Conservation (phyloP, 1,140 invertebrate species). For the Maconellicoccus hirsutus region DNA sequence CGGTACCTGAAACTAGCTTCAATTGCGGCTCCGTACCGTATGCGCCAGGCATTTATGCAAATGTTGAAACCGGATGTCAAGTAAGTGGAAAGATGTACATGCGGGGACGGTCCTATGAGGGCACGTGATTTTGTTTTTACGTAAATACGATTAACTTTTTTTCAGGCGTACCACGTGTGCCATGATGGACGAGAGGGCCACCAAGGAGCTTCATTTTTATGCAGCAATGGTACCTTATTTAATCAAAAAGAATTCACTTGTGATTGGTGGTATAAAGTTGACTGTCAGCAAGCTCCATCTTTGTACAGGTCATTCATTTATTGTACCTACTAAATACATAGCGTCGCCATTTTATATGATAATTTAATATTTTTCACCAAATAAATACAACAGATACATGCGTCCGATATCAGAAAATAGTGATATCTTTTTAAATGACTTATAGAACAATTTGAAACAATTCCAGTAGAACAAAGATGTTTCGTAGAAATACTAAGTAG, state of each 20-base stretch:
- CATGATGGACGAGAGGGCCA: conserved; percentile 69
- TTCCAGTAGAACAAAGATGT: too few species aligned
- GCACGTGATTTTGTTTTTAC: too few species aligned
- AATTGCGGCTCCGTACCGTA: conserved; percentile 60
- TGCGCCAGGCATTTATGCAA: conserved; percentile 73
- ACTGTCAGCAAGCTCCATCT: conserved; percentile 53
- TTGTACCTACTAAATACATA: too few species aligned
- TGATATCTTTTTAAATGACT: too few species aligned
- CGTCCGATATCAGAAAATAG: too few species aligned
- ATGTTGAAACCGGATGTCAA: conserved; percentile 75
- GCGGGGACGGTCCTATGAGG: too few species aligned
- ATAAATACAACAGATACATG: too few species aligned
- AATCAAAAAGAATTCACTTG: conserved; percentile 77
- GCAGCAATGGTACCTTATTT: conserved; percentile 78
- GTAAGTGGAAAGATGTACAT: conserved; percentile 35
- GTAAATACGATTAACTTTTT: conserved; percentile 26
- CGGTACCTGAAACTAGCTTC: conserved; percentile 63
- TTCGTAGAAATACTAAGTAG: too few species aligned
- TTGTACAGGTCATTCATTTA: conserved; percentile 45
- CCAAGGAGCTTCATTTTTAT: conserved; percentile 68
- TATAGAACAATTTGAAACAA: too few species aligned
- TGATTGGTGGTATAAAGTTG: conserved; percentile 89
- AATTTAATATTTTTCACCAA: too few species aligned
- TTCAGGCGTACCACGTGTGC: conserved; percentile 68
- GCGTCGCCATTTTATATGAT: too few species aligned